Conservation (phyloP, 2,888 invertebrate species). For the Schizaphis graminum region DNA sequence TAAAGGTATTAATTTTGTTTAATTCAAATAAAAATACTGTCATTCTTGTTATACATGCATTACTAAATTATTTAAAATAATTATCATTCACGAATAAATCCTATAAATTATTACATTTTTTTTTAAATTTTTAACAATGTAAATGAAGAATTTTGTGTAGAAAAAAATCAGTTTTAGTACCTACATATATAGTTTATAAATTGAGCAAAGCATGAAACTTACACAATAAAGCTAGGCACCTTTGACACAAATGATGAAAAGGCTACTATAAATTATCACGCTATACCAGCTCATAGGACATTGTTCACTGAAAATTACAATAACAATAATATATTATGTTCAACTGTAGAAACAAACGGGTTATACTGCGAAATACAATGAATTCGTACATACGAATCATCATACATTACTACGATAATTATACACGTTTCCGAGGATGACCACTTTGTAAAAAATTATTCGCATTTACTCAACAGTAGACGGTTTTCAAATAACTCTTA, state of each 20-base stretch:
- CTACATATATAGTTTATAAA: background rate
- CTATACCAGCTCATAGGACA: background rate
- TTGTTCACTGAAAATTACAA: conserved; percentile 23
- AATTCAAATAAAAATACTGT: background rate
- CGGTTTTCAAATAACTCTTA: background rate
- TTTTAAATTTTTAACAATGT: background rate
- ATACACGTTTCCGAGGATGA: background rate
- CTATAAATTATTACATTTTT: background rate
- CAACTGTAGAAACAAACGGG: background rate
- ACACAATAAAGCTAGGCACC: background rate
- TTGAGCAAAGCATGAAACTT: background rate
- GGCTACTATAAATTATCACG: background rate
- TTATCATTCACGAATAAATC: background rate
- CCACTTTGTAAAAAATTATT: background rate
- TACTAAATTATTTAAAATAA: background rate
- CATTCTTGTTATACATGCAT: background rate
- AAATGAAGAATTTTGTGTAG: background rate
- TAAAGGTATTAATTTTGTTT: background rate
- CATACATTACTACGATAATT: background rate
- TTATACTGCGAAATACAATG: background rate
- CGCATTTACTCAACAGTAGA: background rate
- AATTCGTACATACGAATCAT: background rate
- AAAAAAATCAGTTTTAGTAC: background rate
- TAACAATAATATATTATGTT: background rate
- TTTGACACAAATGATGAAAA: background rate